phyloP scores from a whole-genome alignment of 2,113 vertebrate genomes.

The Corvus hawaiiensis region DNA sequence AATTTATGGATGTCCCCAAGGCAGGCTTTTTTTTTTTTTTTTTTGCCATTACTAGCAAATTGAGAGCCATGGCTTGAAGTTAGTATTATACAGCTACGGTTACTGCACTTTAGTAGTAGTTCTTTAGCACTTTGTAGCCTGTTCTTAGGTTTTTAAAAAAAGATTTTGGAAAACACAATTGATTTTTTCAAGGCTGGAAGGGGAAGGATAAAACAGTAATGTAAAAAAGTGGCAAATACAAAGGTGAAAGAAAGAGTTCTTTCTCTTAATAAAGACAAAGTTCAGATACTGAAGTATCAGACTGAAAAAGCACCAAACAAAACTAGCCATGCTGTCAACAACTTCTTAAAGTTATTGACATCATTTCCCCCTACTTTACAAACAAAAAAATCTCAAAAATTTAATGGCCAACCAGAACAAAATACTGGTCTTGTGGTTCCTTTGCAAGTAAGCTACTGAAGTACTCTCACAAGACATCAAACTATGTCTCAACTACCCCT shows the following conservation, averaged over 20 bases:
- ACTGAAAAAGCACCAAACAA: neutral
- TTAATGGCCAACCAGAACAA: neutral
- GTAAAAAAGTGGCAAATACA: neutral
- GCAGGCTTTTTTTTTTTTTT: neutral
- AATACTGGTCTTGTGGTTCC: neutral
- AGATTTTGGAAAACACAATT: neutral
- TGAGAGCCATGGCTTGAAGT: neutral
- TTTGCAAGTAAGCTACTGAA: neutral
- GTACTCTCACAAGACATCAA: neutral
- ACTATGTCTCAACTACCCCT: neutral
- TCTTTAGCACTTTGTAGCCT: neutral
- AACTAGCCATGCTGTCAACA: neutral
- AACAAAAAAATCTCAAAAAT: neutral
- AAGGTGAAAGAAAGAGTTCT: neutral
- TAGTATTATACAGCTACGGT: neutral
- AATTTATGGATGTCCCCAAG: neutral
- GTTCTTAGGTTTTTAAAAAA: neutral
- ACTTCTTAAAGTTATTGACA: neutral
- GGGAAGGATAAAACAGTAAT: neutral
- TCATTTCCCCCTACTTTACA: neutral
- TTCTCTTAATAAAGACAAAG: neutral
- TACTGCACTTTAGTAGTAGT: neutral
- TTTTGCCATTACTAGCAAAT: neutral
- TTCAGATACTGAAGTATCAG: neutral
- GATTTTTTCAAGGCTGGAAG: neutral